Evolutionary conservation across 2,113 vertebrate genomes (phyloP), one percentile per base, ranked within the genome.

Genomic region (Tinamus guttatus): DNA sequence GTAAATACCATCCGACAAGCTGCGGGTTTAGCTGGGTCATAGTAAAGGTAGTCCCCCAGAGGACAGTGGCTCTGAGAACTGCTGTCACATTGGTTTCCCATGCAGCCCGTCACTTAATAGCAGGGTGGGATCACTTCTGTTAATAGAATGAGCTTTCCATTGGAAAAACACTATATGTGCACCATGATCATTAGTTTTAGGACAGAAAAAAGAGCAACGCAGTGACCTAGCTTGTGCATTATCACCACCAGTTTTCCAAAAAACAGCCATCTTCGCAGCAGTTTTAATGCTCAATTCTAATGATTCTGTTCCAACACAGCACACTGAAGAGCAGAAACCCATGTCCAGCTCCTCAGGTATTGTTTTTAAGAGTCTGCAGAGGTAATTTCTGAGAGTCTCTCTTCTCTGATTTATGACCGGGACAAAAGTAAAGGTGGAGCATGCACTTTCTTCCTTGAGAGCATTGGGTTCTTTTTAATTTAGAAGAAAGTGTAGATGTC

Each of bases 21-120:
- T 73, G 41, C 79, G 65, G 76, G 45, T 78, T 78, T 64, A 51
- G 0, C 79, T 94, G 89, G 95, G 91, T 95, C 90, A 75, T 30
- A 51, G 24, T 34, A 64, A 83, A 97, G 87, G 95, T 89, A 95
- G 89, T 95, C 94, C 96, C 75, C 89, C 84, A 93, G 85, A 87
- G 85, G 89, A 94, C 68, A 77, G 82, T 64, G 45, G 60, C 76
- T 81, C 91, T 54, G 67, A 76, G 71, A 60, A 89, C 71, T 82
- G 64, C 79, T 93, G 82, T 95, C 91, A 95, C 40, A 45, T 69
- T 88, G 1, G 3, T 94, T 83, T 87, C 58, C 79, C 59, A 40
- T 60, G n/a, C 73, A 95, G 51, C 68, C 79, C 77, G 32, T 93
- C 36, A 67, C 91, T 91, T 83, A 67, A 64, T 52, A 75, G 68